Percentiles rank a stretch among this genome's conserved stretches.
Conservation (phyloP, 2,797 vertebrate genomes). For the Crenichthys baileyi region DNA sequence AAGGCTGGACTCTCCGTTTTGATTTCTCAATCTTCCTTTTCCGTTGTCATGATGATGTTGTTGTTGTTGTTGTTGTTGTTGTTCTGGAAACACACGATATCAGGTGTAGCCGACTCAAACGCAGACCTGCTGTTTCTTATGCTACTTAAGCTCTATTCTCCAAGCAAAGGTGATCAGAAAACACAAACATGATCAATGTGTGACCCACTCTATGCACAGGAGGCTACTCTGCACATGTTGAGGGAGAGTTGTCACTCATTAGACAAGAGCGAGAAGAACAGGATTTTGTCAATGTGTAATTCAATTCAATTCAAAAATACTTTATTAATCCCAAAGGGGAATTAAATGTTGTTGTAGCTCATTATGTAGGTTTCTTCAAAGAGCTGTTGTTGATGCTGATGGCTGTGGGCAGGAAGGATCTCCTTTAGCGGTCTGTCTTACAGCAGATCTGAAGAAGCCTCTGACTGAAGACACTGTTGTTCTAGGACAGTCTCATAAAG, state of each 20-base stretch:
- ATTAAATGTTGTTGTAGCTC: too few relatives aligned
- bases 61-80: conserved; percentile 50
- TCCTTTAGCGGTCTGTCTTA: too few relatives aligned
- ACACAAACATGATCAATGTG: conserved; percentile 26
- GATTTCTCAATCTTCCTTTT: conserved; percentile 70
- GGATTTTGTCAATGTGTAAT: neutral
- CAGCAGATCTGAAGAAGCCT: too few relatives aligned
- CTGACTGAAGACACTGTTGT: too few relatives aligned
- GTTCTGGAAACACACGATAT: conserved; percentile 50
- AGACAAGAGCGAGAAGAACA: neutral
- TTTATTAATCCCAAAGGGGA: too few relatives aligned
- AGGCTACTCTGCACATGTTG: conserved; percentile 6
- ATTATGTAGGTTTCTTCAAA: too few relatives aligned
- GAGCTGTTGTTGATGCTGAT: too few relatives aligned
- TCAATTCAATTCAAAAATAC: too few relatives aligned
- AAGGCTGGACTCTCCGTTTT: conserved; percentile 22
- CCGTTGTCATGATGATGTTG: conserved; percentile 8
- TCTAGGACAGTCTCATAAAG: too few relatives aligned
- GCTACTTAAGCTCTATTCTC: conserved; percentile 18
- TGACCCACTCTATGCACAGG: conserved; percentile 16
- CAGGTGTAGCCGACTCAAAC: conserved; percentile 40
- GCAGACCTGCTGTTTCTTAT: conserved; percentile 36
- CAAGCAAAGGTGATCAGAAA: conserved; percentile 7
- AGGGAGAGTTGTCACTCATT: neutral
- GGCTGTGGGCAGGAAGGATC: too few relatives aligned